A percentile compares a stretch with the other conserved stretches of the same genome.
Conservation (phyloP, 2,888 invertebrate species). For the Achlya flavicornis region DNA sequence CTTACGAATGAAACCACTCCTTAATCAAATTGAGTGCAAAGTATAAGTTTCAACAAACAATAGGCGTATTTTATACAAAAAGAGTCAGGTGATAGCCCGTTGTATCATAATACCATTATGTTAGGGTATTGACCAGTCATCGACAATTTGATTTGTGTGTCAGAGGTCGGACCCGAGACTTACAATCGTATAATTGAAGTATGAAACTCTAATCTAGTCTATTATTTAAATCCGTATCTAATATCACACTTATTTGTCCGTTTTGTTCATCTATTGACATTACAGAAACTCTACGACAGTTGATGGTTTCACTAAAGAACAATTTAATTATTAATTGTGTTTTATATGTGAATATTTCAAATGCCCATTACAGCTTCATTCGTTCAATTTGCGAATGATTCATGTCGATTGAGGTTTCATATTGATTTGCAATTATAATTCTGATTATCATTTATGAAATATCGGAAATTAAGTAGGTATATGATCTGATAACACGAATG, state of each 20-base stretch:
- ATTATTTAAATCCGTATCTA: slow-evolving; percentile 64
- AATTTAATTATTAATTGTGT: slow-evolving; percentile 38
- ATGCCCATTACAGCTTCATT: slow-evolving; percentile 6
- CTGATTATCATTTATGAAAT: slow-evolving; percentile 2
- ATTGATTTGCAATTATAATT: neutral
- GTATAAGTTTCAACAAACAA: slow-evolving; percentile 75
- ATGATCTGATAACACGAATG: neutral
- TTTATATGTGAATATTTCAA: neutral
- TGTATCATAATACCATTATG: slow-evolving; percentile 64
- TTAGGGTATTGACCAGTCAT: slow-evolving; percentile 64
- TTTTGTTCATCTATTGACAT: slow-evolving; percentile 44
- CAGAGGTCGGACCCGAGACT: slow-evolving; percentile 50
- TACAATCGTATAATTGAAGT: slow-evolving; percentile 44
- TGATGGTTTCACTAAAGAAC: slow-evolving; percentile 42
- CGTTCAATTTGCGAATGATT: slow-evolving; percentile 3
- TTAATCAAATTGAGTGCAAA: slow-evolving; percentile 53
- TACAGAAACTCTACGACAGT: slow-evolving; percentile 45
- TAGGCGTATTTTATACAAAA: slow-evolving; percentile 68
- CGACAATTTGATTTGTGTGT: slow-evolving; percentile 37
- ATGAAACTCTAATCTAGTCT: slow-evolving; percentile 68
- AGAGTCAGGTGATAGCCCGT: slow-evolving; percentile 65
- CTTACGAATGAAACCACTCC: slow-evolving; percentile 38
- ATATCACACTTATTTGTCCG: slow-evolving; percentile 46
- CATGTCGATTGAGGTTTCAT: slow-evolving; percentile 2
- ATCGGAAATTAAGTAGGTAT: neutral